Evolutionary conservation across 2,113 vertebrate species (phyloP).

Genomic region (Parotia lawesii): DNA sequence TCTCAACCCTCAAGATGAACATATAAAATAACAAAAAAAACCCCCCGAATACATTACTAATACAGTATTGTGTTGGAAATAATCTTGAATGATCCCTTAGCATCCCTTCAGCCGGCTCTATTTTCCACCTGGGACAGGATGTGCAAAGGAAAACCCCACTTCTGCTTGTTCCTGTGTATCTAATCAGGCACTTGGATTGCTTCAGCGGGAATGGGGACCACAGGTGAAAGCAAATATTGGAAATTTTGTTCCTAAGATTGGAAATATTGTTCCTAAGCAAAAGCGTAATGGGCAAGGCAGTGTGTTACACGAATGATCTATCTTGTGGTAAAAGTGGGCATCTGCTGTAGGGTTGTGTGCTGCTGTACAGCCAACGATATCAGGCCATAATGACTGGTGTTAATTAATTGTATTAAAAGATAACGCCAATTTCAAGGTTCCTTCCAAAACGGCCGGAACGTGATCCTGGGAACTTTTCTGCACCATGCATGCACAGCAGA

Average conservation of each 20-base stretch:
- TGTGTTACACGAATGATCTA: neutral
- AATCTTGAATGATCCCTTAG: neutral
- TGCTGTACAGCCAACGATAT: neutral
- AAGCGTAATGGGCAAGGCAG: neutral
- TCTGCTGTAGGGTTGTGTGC: neutral
- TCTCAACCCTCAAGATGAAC: constrained; percentile 5
- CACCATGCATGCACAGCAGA: neutral
- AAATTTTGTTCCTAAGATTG: neutral
- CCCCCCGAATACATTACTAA: neutral
- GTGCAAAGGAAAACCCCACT: neutral
- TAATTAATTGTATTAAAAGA: neutral
- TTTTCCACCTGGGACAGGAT: neutral
- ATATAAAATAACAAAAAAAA: neutral
- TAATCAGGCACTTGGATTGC: neutral
- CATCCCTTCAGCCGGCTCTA: neutral
- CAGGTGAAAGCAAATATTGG: neutral
- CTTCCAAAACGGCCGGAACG: neutral
- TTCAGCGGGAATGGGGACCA: neutral
- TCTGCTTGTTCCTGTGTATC: neutral
- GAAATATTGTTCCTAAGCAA: neutral
- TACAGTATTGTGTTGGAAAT: neutral
- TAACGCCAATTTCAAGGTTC: neutral
- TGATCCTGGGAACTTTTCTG: neutral
- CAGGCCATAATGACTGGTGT: neutral
- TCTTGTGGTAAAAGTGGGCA: neutral